These are phyloP conservation scores for Drosophila parabipectinata DNA, from an alignment of 1,140 invertebrate genomes.

Conservation along the genomic window DNA sequence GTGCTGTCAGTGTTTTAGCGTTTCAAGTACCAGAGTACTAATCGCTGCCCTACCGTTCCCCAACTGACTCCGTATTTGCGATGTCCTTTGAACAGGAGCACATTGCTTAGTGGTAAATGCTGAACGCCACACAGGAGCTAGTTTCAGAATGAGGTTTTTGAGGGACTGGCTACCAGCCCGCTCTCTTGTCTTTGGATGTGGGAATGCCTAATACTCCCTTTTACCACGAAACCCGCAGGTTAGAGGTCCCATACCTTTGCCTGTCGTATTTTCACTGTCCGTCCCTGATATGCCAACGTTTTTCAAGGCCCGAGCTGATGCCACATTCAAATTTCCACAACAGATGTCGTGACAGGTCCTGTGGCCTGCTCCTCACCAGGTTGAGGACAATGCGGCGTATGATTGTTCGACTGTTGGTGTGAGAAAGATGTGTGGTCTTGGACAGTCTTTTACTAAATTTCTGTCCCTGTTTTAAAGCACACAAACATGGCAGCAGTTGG, in stretches of 20 bases:
- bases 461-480: slow-evolving; percentile 43
- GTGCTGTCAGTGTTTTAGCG: too few relatives aligned
- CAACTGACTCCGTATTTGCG: neutral
- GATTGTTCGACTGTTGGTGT: slow-evolving; percentile 54
- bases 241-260: slow-evolving; percentile 18
- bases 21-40: too few relatives aligned
- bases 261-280: slow-evolving; percentile 5
- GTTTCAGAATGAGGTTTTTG: slow-evolving; percentile 11
- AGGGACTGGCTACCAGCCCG: slow-evolving; percentile 14
- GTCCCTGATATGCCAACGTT: slow-evolving; percentile 34
- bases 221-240: slow-evolving; percentile 42
- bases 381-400: slow-evolving; percentile 62
- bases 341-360: slow-evolving; percentile 22
- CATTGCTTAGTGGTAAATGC: slow-evolving; percentile 73
- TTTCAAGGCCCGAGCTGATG: slow-evolving; percentile 35
- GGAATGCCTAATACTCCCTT: slow-evolving; percentile 9
- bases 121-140: slow-evolving; percentile 22
- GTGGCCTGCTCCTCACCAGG: neutral
- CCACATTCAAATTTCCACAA: slow-evolving; percentile 59
- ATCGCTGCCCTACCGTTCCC: neutral
- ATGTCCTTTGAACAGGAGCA: slow-evolving; percentile 53
- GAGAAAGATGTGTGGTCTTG: slow-evolving; percentile 21
- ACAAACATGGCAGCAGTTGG: slow-evolving; percentile 23
- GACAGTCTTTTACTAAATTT: slow-evolving; percentile 10
- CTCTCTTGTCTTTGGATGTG: slow-evolving; percentile 17